A percentile compares a stretch with the other conserved stretches of the same genome.
These are phyloP conservation scores for Cossypha heuglini DNA, from an alignment of 2,797 vertebrate genomes.

Conservation along the genomic window DNA sequence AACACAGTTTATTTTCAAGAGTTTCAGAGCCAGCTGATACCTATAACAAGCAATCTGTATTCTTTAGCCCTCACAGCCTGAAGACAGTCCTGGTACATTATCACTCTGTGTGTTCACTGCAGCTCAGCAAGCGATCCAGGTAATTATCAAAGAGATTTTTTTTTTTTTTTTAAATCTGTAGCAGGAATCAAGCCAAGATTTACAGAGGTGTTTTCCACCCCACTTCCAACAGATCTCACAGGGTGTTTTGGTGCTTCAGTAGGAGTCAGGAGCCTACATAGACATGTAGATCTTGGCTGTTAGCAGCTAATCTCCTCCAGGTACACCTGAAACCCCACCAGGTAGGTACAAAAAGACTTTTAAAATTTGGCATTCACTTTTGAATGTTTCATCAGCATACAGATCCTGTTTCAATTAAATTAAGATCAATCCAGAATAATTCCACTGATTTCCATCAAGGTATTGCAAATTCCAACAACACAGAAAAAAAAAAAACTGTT, in stretches of 20 bases:
- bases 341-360: neutral
- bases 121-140: neutral
- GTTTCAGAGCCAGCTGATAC: neutral
- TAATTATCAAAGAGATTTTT: neutral
- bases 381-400: neutral
- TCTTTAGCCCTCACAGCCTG: neutral
- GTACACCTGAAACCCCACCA: conserved; percentile 11
- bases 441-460: neutral
- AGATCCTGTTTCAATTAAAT: neutral
- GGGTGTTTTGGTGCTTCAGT: neutral
- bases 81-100: neutral
- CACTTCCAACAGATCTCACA: conserved; percentile 31
- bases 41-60: accelerated
- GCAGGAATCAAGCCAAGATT: conserved; percentile 32
- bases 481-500: neutral
- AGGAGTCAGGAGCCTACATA: neutral
- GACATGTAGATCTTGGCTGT: conserved; percentile 1
- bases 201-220: conserved; percentile 28
- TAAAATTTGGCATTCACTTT: neutral
- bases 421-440: neutral
- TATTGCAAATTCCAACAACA: neutral
- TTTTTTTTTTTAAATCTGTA: neutral
- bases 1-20: neutral
- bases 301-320: neutral
- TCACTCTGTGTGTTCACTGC: neutral